Percentiles rank a stretch among this genome's conserved stretches.
phyloP scores from a whole-genome alignment of 2,113 vertebrate genomes.

The Opisthocomus hoazin region DNA sequence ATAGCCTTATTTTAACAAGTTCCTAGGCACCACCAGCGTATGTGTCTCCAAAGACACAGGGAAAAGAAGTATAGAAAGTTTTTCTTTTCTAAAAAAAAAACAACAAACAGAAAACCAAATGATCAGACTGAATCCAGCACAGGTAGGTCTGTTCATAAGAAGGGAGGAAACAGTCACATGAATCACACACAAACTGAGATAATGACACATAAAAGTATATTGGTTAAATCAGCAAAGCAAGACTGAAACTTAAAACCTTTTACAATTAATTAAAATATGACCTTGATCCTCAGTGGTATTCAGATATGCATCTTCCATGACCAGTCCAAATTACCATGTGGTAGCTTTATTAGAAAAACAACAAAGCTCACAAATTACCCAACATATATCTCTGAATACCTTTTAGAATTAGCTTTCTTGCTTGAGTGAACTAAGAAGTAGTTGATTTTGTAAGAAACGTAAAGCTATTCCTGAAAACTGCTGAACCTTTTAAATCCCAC shows the following conservation, averaged over 20 bases:
- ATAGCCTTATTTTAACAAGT: not conserved
- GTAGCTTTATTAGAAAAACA: not conserved
- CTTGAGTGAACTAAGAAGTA: not conserved
- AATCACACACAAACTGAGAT: not conserved
- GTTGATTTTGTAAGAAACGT: slow-evolving; percentile 3
- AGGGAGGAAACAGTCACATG: not conserved
- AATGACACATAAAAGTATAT: not conserved
- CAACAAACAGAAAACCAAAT: not conserved
- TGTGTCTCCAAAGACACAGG: not conserved
- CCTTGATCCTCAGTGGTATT: not conserved
- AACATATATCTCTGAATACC: not conserved
- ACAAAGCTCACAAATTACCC: not conserved
- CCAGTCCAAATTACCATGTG: not conserved
- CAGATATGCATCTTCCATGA: not conserved
- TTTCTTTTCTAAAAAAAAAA: not conserved
- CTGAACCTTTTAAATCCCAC: not conserved
- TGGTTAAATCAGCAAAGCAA: not conserved
- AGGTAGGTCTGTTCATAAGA: not conserved
- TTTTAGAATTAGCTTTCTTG: slow-evolving; percentile 11
- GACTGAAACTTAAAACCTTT: not conserved
- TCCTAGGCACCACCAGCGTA: not conserved
- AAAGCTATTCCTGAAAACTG: not conserved
- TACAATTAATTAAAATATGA: not conserved
- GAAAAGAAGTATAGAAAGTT: not conserved
- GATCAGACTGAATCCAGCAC: not conserved